These are phyloP conservation scores for Seriola quinqueradiata DNA, from an alignment of 2,113 vertebrate genomes.

Conservation along the genomic window DNA sequence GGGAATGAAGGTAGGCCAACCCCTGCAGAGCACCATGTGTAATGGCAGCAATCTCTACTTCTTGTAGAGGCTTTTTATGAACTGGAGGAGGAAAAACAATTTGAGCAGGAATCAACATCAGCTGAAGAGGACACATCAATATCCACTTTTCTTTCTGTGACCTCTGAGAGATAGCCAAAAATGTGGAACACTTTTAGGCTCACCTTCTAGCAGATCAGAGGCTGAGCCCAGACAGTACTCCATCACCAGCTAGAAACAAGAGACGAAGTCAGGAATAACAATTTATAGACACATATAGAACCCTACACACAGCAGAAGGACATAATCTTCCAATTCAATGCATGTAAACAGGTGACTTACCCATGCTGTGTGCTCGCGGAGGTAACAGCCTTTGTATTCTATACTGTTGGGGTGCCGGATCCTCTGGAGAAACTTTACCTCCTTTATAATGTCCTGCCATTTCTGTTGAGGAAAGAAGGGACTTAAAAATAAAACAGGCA, in stretches of 20 bases:
- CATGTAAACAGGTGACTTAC: conserved; percentile 81
- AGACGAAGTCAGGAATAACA: background rate
- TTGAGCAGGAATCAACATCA: background rate
- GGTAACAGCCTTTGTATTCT: conserved; percentile 99
- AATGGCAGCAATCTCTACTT: conserved; percentile 94
- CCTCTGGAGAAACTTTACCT: conserved; percentile 98
- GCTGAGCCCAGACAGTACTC: conserved; percentile 95
- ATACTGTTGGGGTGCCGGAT: conserved; percentile 99
- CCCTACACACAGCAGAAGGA: background rate
- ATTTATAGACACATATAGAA: background rate
- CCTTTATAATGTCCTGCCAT: conserved; percentile 99
- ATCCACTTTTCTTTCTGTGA: background rate
- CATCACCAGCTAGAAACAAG: conserved; percentile 89
- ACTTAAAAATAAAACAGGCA: background rate
- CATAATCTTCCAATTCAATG: background rate
- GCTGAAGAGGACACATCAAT: background rate
- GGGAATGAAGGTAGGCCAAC: conserved; percentile 93
- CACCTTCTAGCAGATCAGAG: conserved; percentile 94
- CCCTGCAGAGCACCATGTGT: conserved; percentile 95
- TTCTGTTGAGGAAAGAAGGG: conserved; percentile 84
- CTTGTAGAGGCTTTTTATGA: conserved; percentile 95
- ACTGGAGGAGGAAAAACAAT: conserved; percentile 77
- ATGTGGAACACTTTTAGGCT: conserved; percentile 43
- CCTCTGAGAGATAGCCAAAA: background rate
- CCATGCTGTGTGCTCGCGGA: conserved; percentile 99